Conservation (phyloP, 1,140 invertebrate genomes). For the Orchestia grillus region DNA sequence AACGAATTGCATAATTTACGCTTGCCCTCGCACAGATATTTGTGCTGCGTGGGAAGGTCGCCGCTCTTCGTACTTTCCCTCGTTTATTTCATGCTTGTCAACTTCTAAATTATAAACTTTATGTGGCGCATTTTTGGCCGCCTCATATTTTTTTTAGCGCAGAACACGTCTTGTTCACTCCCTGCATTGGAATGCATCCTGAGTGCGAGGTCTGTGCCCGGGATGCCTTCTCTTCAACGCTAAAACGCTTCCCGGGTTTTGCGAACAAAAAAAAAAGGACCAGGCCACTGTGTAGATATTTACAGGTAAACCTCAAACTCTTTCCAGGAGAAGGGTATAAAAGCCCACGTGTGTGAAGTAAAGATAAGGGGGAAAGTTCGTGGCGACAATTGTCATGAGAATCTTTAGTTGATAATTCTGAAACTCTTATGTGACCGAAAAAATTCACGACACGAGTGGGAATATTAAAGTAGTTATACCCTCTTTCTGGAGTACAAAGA, state of each 20-base stretch:
- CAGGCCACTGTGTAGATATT: neutral
- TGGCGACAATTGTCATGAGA: neutral
- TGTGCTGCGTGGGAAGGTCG: neutral
- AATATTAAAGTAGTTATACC: neutral
- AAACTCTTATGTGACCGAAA: neutral
- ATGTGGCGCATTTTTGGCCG: neutral
- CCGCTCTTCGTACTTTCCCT: neutral
- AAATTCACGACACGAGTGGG: neutral
- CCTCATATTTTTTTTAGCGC: neutral
- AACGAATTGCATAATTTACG: neutral
- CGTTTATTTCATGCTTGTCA: neutral
- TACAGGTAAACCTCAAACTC: neutral
- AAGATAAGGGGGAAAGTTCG: neutral
- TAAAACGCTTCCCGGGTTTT: neutral
- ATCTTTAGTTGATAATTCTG: neutral
- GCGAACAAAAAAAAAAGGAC: neutral
- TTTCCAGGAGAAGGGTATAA: neutral
- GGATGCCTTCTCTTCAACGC: neutral
- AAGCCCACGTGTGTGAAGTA: neutral
- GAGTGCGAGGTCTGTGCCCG: neutral
- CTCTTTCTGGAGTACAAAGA: neutral
- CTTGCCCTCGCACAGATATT: neutral
- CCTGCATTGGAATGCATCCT: neutral
- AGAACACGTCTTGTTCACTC: constrained; percentile 7
- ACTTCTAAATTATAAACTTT: constrained; percentile 1